Base-by-base conservation (phyloP, 1,140 invertebrate genomes). In the Musca vetustissima region DNA sequence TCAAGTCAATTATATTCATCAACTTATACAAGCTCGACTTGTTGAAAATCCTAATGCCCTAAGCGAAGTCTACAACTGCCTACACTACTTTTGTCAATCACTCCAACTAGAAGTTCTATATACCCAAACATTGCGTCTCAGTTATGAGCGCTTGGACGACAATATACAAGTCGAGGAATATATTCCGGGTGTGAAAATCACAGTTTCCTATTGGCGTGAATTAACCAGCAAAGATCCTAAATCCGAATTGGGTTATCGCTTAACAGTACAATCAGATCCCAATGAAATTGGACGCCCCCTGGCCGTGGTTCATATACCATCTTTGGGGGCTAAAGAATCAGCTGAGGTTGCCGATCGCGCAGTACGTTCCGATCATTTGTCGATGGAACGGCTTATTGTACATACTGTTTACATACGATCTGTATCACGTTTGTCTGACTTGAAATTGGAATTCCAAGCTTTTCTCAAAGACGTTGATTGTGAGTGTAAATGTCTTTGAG, bases 391-490 rank as follows among this genome's bases (percentile, higher is more conserved):
- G 53, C 85, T 98, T 53, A 85, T 99, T n/a, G 95, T 98, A n/a
- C 94, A 98, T 76, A 98, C 96, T 0, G 96, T 98, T 76, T 96
- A 98, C 82, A 91, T 98, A 25, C 86, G 97, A 69, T 96, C 95
- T 0, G 88, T 91, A 64, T 91, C 90, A 72, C 86, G 94, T 19
- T 84, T 98, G 7, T 87, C 86, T 36, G 93, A 96, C 77, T 86
- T 97, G n/a, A 92, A 92, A 82, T 89, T 92, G 70, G 90, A 93
- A 76, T 78, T 95, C 32, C 87, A 91, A 80, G 85, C 84, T n/a
- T 87, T 92, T 79, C 83, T 91, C 13, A 89, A 90, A 79, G 88
- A 91, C 74, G 86, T 90, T 21, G 90, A 92, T 82, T 91, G 91
- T 89, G 84, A 86, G 85, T 83, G 70, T 73, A 75, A 76, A 73